Conservation (phyloP, 2,797 vertebrate genomes). For the Sciaenops ocellatus region DNA sequence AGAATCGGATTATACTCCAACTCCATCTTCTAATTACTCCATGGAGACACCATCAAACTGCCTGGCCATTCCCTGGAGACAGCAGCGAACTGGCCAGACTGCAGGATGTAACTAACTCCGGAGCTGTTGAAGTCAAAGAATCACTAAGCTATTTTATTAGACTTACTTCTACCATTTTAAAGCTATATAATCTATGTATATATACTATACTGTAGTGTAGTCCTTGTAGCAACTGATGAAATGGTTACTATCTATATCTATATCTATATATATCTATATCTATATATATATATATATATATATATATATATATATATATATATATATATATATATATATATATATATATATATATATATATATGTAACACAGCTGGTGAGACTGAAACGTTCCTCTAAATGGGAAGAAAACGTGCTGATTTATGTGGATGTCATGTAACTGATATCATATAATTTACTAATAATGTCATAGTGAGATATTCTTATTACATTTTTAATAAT, state of each 20-base stretch:
- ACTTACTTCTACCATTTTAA: not conserved
- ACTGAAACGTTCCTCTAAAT: slow-evolving; percentile 1
- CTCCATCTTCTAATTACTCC: too few relatives aligned
- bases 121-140: not conserved
- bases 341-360: too few relatives aligned
- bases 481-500: not conserved
- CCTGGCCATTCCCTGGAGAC: too few relatives aligned
- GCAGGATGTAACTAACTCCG: not conserved
- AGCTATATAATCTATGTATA: too few relatives aligned
- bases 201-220: not conserved
- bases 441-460: not conserved
- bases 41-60: too few relatives aligned
- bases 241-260: not conserved
- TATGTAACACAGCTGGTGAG: not conserved
- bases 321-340: too few relatives aligned
- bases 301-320: too few relatives aligned
- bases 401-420: not conserved
- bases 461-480: not conserved
- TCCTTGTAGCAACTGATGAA: not conserved
- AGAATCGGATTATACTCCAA: too few relatives aligned
- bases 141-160: too few relatives aligned
- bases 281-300: too few relatives aligned
- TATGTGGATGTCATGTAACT: not conserved
- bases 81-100: too few relatives aligned
- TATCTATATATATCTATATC: too few relatives aligned